These are phyloP conservation scores for Neoseiulus cucumeris DNA, from an alignment of 1,140 invertebrate species.

Conservation along the genomic window DNA sequence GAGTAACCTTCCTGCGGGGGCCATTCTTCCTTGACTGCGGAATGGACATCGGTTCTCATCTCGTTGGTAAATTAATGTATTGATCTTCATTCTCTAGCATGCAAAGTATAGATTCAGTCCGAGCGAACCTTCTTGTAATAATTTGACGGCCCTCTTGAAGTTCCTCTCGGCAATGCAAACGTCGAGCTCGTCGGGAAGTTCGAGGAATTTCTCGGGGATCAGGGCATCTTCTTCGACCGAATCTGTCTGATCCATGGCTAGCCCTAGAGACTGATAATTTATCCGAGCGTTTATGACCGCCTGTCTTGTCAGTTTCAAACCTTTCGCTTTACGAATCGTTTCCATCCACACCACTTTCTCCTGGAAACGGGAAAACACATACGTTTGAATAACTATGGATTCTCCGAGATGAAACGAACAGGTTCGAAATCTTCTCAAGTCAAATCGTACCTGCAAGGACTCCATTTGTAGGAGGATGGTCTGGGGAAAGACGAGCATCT, in stretches of 20 bases:
- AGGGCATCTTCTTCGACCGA: slow-evolving; percentile 32
- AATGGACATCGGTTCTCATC: neutral
- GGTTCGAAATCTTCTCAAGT: too few species aligned
- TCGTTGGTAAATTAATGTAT: neutral
- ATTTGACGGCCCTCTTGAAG: slow-evolving; percentile 75
- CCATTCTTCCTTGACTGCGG: neutral
- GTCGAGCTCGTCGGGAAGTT: slow-evolving; percentile 83
- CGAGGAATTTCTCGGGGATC: slow-evolving; percentile 65
- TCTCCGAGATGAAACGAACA: too few species aligned
- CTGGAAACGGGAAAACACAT: neutral
- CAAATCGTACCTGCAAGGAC: slow-evolving; percentile 21
- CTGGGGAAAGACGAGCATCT: slow-evolving; percentile 9
- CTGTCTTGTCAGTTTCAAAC: slow-evolving; percentile 33
- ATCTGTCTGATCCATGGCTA: slow-evolving; percentile 36
- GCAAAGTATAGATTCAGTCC: neutral
- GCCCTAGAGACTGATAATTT: neutral
- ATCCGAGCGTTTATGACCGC: neutral
- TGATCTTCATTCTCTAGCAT: too few species aligned
- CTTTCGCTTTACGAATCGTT: slow-evolving; percentile 75
- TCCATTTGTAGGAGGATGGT: slow-evolving; percentile 12
- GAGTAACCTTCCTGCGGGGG: slow-evolving; percentile 19
- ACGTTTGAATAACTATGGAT: too few species aligned
- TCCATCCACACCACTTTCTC: slow-evolving; percentile 75
- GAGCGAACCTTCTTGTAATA: slow-evolving; percentile 46
- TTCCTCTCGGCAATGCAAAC: slow-evolving; percentile 90